A percentile compares a stretch with the other conserved stretches of the same genome.
Conservation (phyloP, 2,113 vertebrate genomes). For the Pantherophis guttatus region DNA sequence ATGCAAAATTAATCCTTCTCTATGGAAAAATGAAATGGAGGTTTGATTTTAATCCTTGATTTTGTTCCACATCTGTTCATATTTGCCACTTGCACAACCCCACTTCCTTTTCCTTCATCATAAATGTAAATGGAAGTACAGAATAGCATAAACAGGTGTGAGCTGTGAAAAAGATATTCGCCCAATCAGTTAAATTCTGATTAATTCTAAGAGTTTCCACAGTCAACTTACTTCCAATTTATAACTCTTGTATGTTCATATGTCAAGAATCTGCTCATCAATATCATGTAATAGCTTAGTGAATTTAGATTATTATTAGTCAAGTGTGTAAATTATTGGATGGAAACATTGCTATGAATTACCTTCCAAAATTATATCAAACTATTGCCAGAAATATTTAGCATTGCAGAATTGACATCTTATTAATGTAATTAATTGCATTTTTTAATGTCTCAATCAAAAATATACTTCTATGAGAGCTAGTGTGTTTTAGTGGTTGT, state of each 20-base stretch:
- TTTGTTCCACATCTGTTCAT: conserved; percentile 29
- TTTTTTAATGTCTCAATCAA: neutral
- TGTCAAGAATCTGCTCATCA: neutral
- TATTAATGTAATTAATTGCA: neutral
- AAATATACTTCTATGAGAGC: neutral
- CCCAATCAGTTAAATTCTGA: neutral
- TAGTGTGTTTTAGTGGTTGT: neutral
- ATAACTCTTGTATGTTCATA: neutral
- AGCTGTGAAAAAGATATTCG: conserved; percentile 7
- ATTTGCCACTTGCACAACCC: conserved; percentile 1
- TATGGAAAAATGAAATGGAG: conserved; percentile 17
- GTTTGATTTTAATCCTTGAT: conserved; percentile 34
- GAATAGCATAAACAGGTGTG: conserved; percentile 13
- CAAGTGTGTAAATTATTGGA: neutral
- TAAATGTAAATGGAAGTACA: neutral
- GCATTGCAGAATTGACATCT: neutral
- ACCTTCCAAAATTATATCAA: neutral
- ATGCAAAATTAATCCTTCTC: conserved; percentile 28
- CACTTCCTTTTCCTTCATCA: neutral
- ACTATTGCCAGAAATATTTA: neutral
- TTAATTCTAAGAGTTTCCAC: neutral
- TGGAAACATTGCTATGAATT: neutral
- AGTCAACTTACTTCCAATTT: neutral
- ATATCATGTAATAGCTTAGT: neutral
- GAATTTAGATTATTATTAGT: neutral